A percentile compares a stretch with the other conserved stretches of the same genome.
phyloP scores from a whole-genome alignment of 2,113 vertebrate species.

The Ardeotis arabs region DNA sequence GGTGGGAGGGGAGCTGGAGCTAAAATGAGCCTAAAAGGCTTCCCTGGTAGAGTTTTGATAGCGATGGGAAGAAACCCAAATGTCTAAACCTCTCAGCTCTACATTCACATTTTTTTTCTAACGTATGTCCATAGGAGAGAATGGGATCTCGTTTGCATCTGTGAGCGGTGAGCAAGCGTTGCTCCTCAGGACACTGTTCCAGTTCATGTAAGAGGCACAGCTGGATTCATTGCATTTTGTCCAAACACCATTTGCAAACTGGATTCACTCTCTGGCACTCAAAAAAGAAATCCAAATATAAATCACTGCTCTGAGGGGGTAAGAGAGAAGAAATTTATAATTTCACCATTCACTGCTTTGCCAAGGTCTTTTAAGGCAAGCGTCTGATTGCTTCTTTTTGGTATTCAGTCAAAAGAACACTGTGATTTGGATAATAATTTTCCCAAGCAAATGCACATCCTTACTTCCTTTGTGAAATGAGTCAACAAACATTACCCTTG shows the following conservation, averaged over 20 bases:
- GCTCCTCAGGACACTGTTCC: not conserved
- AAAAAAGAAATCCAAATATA: conserved; percentile 61
- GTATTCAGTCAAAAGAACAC: conserved; percentile 74
- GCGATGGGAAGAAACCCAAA: not conserved
- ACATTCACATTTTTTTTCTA: not conserved
- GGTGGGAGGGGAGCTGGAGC: not conserved
- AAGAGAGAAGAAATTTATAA: conserved; percentile 50
- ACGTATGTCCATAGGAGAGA: not conserved
- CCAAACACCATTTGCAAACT: conserved; percentile 36
- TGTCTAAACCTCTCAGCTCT: not conserved
- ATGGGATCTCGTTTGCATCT: not conserved
- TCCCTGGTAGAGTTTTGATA: not conserved
- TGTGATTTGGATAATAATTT: conserved; percentile 77
- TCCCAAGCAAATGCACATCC: conserved; percentile 74
- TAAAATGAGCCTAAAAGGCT: not conserved
- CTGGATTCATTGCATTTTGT: not conserved
- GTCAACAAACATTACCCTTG: conserved; percentile 74
- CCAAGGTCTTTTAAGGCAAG: conserved; percentile 65
- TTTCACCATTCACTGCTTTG: conserved; percentile 63
- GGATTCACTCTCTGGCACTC: conserved; percentile 27
- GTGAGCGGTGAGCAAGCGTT: not conserved
- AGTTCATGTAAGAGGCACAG: not conserved
- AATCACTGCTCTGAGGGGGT: conserved; percentile 40
- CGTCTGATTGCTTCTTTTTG: conserved; percentile 68
- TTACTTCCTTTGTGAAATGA: conserved; percentile 71